phyloP scores from a whole-genome alignment of 30 jellyfish, hydroid and myxozoan species.

The Cassiopea xamachana region DNA sequence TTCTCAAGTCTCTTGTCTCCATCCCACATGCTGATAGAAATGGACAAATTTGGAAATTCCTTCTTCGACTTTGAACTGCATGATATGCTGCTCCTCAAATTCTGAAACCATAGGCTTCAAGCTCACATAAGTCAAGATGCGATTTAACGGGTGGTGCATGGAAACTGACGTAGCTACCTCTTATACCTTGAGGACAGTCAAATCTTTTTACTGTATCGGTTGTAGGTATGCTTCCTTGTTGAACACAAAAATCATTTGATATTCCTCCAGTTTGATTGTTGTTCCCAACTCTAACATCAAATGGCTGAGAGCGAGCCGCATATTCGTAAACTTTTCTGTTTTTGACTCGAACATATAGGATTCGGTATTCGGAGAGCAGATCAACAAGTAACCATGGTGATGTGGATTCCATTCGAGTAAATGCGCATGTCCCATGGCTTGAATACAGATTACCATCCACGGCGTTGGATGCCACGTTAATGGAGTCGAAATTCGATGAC shows the following conservation, averaged over 20 bases:
- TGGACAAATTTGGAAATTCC: too few species aligned
- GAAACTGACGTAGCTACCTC: background rate
- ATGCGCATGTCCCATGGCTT: background rate
- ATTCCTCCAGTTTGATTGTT: background rate
- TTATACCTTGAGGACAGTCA: background rate
- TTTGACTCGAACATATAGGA: background rate
- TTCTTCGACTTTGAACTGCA: too few species aligned
- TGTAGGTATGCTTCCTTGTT: background rate
- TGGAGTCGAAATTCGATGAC: background rate
- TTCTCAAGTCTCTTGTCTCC: too few species aligned
- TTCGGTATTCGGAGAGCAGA: background rate
- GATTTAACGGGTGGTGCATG: background rate
- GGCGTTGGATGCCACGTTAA: background rate
- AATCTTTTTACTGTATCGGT: background rate
- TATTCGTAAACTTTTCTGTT: background rate
- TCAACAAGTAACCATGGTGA: constrained; percentile 2
- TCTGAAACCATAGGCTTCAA: background rate
- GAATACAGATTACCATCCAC: background rate
- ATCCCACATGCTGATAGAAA: too few species aligned
- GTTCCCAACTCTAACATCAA: background rate
- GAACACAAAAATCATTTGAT: background rate
- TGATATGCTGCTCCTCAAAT: too few species aligned
- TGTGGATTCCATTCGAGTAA: background rate
- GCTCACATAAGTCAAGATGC: background rate
- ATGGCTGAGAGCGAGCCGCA: background rate